Evolutionary conservation across 2,797 vertebrate species (phyloP), one percentile per base, ranked within the genome.

Genomic region (Melanogrammus aeglefinus): DNA sequence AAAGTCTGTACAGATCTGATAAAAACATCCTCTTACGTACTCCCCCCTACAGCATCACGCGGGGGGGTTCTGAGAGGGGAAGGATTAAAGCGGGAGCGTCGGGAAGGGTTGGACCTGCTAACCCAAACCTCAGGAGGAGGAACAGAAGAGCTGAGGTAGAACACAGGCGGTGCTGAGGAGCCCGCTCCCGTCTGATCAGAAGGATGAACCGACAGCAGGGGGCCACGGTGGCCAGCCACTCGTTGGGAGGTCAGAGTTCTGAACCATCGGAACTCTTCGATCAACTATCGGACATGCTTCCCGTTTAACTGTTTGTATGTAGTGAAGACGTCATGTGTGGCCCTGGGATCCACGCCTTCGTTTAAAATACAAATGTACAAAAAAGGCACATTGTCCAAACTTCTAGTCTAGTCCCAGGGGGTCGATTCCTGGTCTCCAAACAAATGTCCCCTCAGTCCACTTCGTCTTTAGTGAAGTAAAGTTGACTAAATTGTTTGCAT

Each of bases 91-190:
- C 5, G 35, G 5, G 35, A 39, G 38, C 38, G 41, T 99, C 97
- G 97, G 96, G 94, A 94, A 95, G 96, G 97, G 96, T 95, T 96
- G 97, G 96, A 96, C 96, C 96, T 96, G 97, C 97, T 96, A 94
- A 97, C 96, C 96, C 96, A 96, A 94, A 95, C 95, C 95, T 94
- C 94, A 13, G 88, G 95, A 96, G 96, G 96, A 98, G 96, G 91
- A 94, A 92, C 95, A 97, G 96, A 91, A 91, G 95, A 96, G 95
- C 94, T 99, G 98, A 99, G 97, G 98, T 99, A 99, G 97, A 97
- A 97, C 96, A 96, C 96, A 94, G 93, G 94, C 92, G 92, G 96
- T 95, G 96, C 96, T 95, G 89, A 94, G 92, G 94, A 93, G 77
- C 82, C 84, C 76, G 81, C 75, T 91, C 91, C 91, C 93, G 87